phyloP scores from a whole-genome alignment of 2,888 invertebrate genomes.

The Nasonia oneida region DNA sequence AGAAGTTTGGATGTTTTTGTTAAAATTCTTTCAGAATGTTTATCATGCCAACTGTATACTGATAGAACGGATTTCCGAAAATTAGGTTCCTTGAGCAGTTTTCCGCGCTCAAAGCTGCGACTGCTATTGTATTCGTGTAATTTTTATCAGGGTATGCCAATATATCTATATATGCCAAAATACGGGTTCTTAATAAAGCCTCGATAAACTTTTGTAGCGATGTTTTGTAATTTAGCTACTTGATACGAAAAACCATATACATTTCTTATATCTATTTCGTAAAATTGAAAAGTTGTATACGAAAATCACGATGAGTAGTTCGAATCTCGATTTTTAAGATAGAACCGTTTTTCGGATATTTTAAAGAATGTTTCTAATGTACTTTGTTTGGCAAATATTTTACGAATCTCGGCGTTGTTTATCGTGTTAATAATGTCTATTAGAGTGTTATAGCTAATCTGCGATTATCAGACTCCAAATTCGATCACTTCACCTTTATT shows the following conservation, averaged over 20 bases:
- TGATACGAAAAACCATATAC: background rate
- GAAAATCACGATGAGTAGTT: background rate
- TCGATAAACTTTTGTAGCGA: background rate
- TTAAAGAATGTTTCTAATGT: background rate
- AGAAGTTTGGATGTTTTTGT: background rate
- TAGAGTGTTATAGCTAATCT: conserved; percentile 8
- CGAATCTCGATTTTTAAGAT: background rate
- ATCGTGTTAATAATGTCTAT: conserved; percentile 10
- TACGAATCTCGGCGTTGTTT: conserved; percentile 17
- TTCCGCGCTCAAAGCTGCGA: background rate
- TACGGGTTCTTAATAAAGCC: conserved; percentile 12
- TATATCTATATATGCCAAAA: conserved; percentile 1
- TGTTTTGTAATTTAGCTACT: conserved; percentile 4
- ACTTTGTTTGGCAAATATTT: conserved; percentile 15
- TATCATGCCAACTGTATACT: background rate
- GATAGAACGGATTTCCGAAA: background rate
- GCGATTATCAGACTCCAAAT: conserved; percentile 17
- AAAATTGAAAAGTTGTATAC: background rate
- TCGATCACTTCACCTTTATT: conserved; percentile 52
- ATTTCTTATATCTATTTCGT: conserved; percentile 15
- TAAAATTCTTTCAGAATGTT: background rate
- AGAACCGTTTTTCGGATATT: background rate
- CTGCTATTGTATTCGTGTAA: conserved; percentile 21
- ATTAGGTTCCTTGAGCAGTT: background rate
- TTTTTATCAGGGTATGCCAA: conserved; percentile 12